Evolutionary conservation across 1,140 invertebrate genomes (phyloP), one percentile per base, ranked within the genome.

Genomic region (Drosophila elegans): DNA sequence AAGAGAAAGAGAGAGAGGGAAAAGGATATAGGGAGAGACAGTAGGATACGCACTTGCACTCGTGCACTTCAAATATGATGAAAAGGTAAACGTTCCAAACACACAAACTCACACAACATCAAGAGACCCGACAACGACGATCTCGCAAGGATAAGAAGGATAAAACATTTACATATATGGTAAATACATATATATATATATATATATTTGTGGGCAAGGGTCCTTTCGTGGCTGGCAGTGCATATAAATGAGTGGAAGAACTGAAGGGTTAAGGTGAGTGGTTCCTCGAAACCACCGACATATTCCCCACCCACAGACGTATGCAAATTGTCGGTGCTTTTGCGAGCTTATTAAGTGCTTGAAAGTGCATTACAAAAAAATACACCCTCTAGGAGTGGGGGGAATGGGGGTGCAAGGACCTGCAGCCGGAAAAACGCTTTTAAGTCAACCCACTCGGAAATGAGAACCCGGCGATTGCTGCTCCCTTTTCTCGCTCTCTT

Each of bases 271-370:
- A 76, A 76, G 79, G 66, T 67, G 82, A 86, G 84, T 80, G 84
- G 78, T 53, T 27, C 21, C 51, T 36, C 51, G 9, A 49, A 25
- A 38, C 49, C 38, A 49, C 16, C 13, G 34, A 59, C 42, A 13
- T 7, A 27, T 51, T 48, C 62, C 29, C 38, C 13, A 11, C 39
- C 48, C 48, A 36, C 41, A 16, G 42, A 39, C 39, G 51, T 48
- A 88, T 69, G 77, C 68, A 88, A 88, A 88, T 89, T 74, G 84
- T 64, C 75, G 75, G 83, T 72, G 79, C 72, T 83, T 88, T 89
- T 83, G 75, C 73, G 61, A 78, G 83, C 73, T 88, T 88, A 89
- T 88, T 88, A 88, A 89, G 77, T 84, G 77, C 80, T 88, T 49
- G 80, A 89, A 75, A 83, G 84, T 72, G 84, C 83, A 89, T 83